Base-by-base conservation (phyloP, 2,113 vertebrate species). In the Dipodomys spectabilis region DNA sequence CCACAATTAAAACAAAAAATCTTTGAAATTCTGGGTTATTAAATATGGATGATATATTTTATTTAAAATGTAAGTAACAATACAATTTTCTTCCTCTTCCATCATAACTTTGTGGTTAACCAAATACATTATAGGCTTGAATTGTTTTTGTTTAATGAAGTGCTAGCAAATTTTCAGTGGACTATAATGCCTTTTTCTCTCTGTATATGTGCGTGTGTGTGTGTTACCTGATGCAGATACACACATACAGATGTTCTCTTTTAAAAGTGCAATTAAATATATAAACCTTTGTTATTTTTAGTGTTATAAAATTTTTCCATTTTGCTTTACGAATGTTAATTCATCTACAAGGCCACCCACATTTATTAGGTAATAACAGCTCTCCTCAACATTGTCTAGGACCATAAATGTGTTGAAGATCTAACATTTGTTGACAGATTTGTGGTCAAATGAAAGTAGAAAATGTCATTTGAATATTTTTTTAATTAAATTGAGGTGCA, bases 71-170 rank as follows among this genome's bases (percentile, higher is more conserved):
- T 85, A 93, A 97, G 93, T 96, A 97, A 93, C 96, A 97, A 95
- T 97, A 93, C 96, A 97, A 95, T 97, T 97, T 88, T 96, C 15
- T 19, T 90, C 82, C 89, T 96, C 79, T 94, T 94, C 88, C 49
- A 95, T 86, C 35, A 53, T 95, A 97, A 95, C 93, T 96, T 94
- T 98, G 96, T 98, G 96, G 97, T 97, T 97, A 97, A 97, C 95
- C 96, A 95, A 98, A 97, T 98, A 95, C 95, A 91, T 97, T 98
- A 95, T 96, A 98, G 97, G 96, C 88, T 97, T 97, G 91, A 91
- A 97, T 96, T 97, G 53, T 91, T 98, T 97, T 93, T 98, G 97
- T 98, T 87, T 95, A 97, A 98, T 98, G 97, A 98, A 98, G 97
- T 98, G 98, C 97, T 97, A 97, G 97, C 95, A 97, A 98, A 89